Evolutionary conservation across 2,113 vertebrate genomes (phyloP), one percentile per base, ranked within the genome.

Genomic region (Carassius carassius): DNA sequence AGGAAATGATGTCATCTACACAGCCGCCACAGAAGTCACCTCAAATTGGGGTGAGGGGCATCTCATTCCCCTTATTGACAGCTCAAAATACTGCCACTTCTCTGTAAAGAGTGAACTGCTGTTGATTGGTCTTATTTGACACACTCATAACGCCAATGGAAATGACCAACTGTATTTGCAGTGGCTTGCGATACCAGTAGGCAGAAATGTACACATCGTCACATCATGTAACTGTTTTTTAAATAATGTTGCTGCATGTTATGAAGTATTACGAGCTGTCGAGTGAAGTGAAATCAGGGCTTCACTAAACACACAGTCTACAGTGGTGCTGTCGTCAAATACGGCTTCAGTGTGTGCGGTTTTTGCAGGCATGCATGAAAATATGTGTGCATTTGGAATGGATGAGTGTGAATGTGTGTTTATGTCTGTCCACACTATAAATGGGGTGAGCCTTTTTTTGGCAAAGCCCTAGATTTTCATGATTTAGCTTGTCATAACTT

Each of bases 401-500:
- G 78, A 82, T 79, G 86, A 41, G 82, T 84, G 88, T 23, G 19
- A 14, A 41, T 69, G 77, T 73, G 77, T 62, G 78, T 86, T 75
- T 35, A 49, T 60, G 70, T 69, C 41, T 75, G 54, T 69, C 3
- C 76, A 41, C 19, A 32, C 14, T 80, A 63, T 65, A 47, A 63
- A 65, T 77, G 73, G 77, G 35, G 65, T 78, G 84, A 73, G 87
- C 82, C 87, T 56, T 9, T 56, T 69, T 73, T 49, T 92, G 94
- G 93, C 94, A 92, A 95, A 94, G 94, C 94, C 94, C 92, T 95
- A 94, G 91, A 94, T 95, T 90, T 96, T 95, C 95, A 95, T 94
- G 92, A 95, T 94, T 96, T 96, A 91, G 93, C 94, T 96, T 95
- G 95, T 96, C 97, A 98, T 98, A 96, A 99, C 98, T 99, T 99